Conservation (phyloP, 2,797 vertebrate species). For the Gobio occitaniae region DNA sequence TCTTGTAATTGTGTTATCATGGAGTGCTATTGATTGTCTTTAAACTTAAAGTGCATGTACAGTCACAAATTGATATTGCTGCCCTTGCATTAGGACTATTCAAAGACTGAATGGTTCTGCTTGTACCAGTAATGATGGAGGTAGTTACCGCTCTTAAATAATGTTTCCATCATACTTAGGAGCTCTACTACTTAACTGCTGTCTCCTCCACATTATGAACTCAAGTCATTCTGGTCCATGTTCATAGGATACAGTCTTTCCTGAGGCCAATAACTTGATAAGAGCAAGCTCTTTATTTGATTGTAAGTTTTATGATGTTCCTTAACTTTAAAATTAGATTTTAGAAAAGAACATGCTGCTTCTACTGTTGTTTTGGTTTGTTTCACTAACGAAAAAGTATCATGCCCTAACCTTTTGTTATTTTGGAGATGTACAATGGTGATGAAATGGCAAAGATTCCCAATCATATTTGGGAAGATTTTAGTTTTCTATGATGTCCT, state of each 20-base stretch:
- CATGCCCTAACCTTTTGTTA: background rate
- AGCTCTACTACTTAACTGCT: constrained; percentile 36
- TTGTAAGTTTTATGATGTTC: constrained; percentile 35
- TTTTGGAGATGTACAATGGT: background rate
- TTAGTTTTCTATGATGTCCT: background rate
- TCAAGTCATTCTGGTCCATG: constrained; percentile 13
- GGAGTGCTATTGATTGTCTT: constrained; percentile 66
- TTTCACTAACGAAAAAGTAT: constrained; percentile 6
- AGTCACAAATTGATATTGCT: constrained; percentile 62
- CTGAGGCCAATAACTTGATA: constrained; percentile 35
- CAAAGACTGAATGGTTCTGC: constrained; percentile 50
- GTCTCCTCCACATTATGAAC: constrained; percentile 24
- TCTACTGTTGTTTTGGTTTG: background rate
- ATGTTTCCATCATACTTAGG: constrained; percentile 40
- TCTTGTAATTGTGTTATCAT: constrained; percentile 63
- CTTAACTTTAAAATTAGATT: constrained; percentile 47
- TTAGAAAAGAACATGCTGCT: background rate
- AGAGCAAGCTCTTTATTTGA: constrained; percentile 17
- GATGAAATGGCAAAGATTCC: background rate
- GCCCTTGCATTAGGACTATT: constrained; percentile 49
- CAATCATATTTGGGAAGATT: background rate
- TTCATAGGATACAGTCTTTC: constrained; percentile 35
- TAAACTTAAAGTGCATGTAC: constrained; percentile 63
- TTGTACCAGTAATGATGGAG: constrained; percentile 51
- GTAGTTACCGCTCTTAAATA: constrained; percentile 45